phyloP scores from a whole-genome alignment of 2,888 invertebrate genomes.

The Germaria angustata region DNA sequence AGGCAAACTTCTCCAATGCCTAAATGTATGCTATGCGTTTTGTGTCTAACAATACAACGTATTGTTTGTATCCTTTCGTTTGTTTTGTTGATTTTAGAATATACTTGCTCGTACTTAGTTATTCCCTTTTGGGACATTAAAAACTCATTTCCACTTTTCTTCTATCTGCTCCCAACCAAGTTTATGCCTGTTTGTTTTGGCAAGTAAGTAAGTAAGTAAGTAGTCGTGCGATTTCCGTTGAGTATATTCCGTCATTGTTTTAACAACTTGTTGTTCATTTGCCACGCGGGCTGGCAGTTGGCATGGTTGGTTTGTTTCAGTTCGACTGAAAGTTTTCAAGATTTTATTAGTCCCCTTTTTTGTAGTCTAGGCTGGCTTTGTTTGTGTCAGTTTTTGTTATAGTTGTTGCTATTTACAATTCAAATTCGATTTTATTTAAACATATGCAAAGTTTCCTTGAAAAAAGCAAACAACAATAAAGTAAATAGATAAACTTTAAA shows the following conservation, averaged over 20 bases:
- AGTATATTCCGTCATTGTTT: slow-evolving; percentile 55
- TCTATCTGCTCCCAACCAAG: background rate
- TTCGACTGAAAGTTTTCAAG: slow-evolving; percentile 67
- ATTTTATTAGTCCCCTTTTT: slow-evolving; percentile 68
- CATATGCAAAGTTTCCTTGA: slow-evolving; percentile 70
- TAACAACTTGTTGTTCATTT: slow-evolving; percentile 61
- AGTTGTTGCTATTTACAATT: slow-evolving; percentile 66
- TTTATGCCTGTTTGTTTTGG: slow-evolving; percentile 11
- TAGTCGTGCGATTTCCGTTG: slow-evolving; percentile 18
- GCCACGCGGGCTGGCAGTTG: slow-evolving; percentile 9
- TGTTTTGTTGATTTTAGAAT: slow-evolving; percentile 59
- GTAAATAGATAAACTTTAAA: slow-evolving; percentile 71
- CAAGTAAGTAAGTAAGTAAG: background rate
- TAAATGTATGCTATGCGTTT: slow-evolving; percentile 27
- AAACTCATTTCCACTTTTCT: slow-evolving; percentile 74
- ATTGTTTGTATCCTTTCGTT: slow-evolving; percentile 46
- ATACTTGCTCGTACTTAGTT: slow-evolving; percentile 50
- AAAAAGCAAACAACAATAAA: slow-evolving; percentile 67
- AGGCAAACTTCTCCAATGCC: background rate
- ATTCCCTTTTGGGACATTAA: slow-evolving; percentile 79
- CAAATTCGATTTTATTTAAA: slow-evolving; percentile 72
- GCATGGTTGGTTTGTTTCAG: slow-evolving; percentile 46
- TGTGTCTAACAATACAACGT: slow-evolving; percentile 14
- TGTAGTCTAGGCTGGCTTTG: background rate
- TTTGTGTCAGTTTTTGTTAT: slow-evolving; percentile 23